Conservation (phyloP, 2,113 vertebrate genomes). For the Nestor notabilis region DNA sequence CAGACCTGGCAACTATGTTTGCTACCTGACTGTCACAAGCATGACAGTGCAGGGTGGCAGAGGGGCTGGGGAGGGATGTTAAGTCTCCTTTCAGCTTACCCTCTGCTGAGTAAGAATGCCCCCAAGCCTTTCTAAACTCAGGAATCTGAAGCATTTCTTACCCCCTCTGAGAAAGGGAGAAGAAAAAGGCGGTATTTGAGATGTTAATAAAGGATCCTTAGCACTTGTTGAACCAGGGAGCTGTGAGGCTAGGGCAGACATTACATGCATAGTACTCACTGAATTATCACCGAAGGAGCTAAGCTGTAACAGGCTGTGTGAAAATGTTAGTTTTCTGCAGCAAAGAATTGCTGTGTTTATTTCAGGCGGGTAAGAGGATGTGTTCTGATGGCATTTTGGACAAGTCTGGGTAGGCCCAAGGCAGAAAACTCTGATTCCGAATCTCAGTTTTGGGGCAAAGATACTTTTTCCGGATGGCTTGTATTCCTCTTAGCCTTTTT, state of each 20-base stretch:
- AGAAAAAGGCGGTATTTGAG: slow-evolving; percentile 25
- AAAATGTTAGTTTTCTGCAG: not conserved
- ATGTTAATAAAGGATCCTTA: slow-evolving; percentile 36
- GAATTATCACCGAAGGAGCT: not conserved
- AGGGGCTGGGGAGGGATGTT: not conserved
- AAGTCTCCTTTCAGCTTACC: not conserved
- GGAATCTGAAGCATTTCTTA: slow-evolving; percentile 71
- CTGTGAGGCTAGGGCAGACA: not conserved
- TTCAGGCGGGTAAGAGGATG: not conserved
- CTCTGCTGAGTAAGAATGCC: not conserved
- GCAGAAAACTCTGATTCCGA: not conserved
- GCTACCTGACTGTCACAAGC: not conserved
- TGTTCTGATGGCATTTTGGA: not conserved
- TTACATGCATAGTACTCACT: not conserved
- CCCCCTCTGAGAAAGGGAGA: slow-evolving; percentile 19
- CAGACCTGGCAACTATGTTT: not conserved
- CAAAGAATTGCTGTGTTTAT: not conserved
- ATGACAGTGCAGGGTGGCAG: not conserved
- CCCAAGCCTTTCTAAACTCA: slow-evolving; percentile 23
- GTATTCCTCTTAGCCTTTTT: not conserved
- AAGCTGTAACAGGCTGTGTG: not conserved
- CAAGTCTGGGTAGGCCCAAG: not conserved
- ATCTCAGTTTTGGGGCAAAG: not conserved
- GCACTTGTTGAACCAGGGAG: slow-evolving; percentile 40
- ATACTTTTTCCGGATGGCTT: not conserved